phyloP scores from a whole-genome alignment of 2,888 invertebrate genomes.

The Leptogaster cylindrica region DNA sequence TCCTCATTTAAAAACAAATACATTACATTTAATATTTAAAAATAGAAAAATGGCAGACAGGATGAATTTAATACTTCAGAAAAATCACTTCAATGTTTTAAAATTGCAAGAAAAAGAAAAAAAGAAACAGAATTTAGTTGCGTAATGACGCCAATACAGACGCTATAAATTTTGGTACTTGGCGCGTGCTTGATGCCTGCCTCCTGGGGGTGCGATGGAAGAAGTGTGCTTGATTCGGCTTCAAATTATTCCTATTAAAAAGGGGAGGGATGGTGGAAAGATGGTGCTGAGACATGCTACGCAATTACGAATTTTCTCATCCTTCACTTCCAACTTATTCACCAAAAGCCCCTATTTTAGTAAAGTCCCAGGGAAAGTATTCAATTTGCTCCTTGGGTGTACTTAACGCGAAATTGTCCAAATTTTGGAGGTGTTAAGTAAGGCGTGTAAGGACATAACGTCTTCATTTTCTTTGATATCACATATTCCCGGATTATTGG shows the following conservation, averaged over 20 bases:
- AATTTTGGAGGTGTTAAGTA: slow-evolving; percentile 37
- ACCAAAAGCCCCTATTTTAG: slow-evolving; percentile 17
- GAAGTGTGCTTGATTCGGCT: no score
- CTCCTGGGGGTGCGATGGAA: no score
- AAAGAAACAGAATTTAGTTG: no score
- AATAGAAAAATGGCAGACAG: no score
- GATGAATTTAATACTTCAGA: no score
- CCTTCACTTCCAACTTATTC: not conserved
- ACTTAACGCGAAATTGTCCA: slow-evolving; percentile 8
- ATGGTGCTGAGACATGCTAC: not conserved
- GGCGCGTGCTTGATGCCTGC: no score
- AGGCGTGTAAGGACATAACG: slow-evolving; percentile 38
- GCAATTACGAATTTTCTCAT: slow-evolving; percentile 24
- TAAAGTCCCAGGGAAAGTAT: slow-evolving; percentile 34
- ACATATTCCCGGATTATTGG: slow-evolving; percentile 39
- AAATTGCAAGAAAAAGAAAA: no score
- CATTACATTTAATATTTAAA: no score
- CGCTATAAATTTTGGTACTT: no score
- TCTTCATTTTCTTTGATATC: slow-evolving; percentile 40
- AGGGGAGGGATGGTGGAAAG: not conserved
- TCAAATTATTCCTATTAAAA: slow-evolving; percentile 1
- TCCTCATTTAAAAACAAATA: no score
- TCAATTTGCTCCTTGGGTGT: slow-evolving; percentile 37
- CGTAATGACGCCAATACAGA: no score
- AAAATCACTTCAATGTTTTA: no score